These are phyloP conservation scores for Ditula angustiorana DNA, from an alignment of 2,888 invertebrate genomes.

Conservation along the genomic window DNA sequence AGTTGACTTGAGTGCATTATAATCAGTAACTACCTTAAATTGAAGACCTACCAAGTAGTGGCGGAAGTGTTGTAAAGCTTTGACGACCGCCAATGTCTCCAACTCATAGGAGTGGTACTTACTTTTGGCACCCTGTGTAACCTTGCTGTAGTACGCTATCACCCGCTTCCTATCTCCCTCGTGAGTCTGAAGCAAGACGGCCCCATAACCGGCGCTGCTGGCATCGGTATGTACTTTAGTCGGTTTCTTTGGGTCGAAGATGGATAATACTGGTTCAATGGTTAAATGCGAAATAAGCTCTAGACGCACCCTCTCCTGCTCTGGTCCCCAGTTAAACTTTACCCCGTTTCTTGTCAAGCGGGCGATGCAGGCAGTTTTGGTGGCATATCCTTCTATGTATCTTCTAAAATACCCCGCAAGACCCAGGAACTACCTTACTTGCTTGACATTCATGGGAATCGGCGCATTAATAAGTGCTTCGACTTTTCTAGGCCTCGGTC, in stretches of 20 bases:
- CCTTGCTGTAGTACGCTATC: background rate
- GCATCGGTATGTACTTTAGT: slow-evolving; percentile 12
- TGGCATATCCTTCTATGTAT: background rate
- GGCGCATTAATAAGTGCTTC: background rate
- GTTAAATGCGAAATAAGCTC: background rate
- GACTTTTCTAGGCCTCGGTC: slow-evolving; percentile 2
- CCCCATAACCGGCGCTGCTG: slow-evolving; percentile 13
- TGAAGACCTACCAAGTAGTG: background rate
- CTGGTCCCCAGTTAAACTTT: background rate
- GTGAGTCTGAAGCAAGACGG: background rate
- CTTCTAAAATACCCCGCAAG: no score
- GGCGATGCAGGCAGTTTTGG: background rate
- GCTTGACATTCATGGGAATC: background rate
- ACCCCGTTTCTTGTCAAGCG: background rate
- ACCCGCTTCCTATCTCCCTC: background rate
- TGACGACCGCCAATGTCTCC: slow-evolving; percentile 2
- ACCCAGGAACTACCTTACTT: background rate
- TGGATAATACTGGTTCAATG: background rate
- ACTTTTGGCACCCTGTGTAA: slow-evolving; percentile 14
- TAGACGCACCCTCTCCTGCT: background rate
- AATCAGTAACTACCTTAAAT: slow-evolving; percentile 41
- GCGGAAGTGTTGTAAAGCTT: slow-evolving; percentile 1
- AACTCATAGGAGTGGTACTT: slow-evolving; percentile 29
- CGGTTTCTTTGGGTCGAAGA: background rate
- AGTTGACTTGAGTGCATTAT: slow-evolving; percentile 48